Conservation (phyloP, 2,888 invertebrate genomes). For the Zygothrica quintamaculata region DNA sequence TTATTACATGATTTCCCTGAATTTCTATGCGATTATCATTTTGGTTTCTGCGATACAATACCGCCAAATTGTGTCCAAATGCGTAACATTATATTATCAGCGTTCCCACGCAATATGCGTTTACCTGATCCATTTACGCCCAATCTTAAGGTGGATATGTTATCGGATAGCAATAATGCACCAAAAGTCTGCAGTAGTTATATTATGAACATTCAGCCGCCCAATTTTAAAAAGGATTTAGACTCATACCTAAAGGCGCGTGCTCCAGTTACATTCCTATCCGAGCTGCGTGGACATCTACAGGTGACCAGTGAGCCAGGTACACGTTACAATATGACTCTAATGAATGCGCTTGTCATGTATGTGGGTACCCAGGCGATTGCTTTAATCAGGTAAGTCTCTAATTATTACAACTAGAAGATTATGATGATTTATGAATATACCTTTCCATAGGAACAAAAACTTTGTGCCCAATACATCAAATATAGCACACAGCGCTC, state of each 20-base stretch:
- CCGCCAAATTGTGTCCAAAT: conserved; percentile 99
- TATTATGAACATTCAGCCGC: conserved; percentile 92
- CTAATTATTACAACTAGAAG: too few relatives aligned
- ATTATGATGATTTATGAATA: too few relatives aligned
- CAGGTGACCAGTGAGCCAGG: conserved; percentile 95
- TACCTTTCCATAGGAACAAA: conserved; percentile 90
- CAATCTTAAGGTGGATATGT: conserved; percentile 95
- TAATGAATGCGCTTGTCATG: conserved; percentile 98
- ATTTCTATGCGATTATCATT: conserved; percentile 99
- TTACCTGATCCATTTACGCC: conserved; percentile 99
- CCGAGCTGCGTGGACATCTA: conserved; percentile 95
- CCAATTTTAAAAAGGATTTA: conserved; percentile 96
- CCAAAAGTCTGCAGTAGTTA: conserved; percentile 96
- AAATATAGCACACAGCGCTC: conserved; percentile 99
- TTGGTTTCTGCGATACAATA: conserved; percentile 99
- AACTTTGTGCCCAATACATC: conserved; percentile 97
- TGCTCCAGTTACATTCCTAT: conserved; percentile 97
- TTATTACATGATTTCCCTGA: conserved; percentile 99
- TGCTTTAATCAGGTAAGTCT: conserved; percentile 88
- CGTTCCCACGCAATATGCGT: conserved; percentile 99
- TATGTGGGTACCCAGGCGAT: conserved; percentile 99
- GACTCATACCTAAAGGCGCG: conserved; percentile 98
- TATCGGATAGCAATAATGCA: conserved; percentile 94
- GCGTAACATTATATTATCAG: conserved; percentile 98
- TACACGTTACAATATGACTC: conserved; percentile 95